phyloP scores from a whole-genome alignment of 2,797 vertebrate genomes.

The Triplophysa bombifrons region DNA sequence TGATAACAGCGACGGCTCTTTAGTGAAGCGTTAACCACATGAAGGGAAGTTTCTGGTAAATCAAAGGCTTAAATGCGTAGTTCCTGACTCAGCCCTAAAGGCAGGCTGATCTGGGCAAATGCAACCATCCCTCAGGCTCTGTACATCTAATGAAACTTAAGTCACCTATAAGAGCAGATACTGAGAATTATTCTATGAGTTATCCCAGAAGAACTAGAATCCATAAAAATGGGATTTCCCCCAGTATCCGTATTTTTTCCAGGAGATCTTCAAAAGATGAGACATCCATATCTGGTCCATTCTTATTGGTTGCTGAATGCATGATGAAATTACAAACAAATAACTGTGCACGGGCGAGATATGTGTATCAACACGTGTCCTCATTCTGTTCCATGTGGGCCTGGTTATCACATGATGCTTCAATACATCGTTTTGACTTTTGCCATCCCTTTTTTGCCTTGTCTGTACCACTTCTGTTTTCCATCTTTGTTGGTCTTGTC shows the following conservation, averaged over 20 bases:
- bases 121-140: slow-evolving; percentile 38
- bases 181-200: slow-evolving; percentile 28
- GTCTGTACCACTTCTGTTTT: neutral
- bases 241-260: neutral
- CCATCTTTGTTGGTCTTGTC: no score
- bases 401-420: neutral
- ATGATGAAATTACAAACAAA: neutral
- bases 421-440: neutral
- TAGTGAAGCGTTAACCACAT: slow-evolving; percentile 74
- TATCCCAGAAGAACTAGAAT: slow-evolving; percentile 18
- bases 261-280: neutral
- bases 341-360: neutral
- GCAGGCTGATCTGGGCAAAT: slow-evolving; percentile 59
- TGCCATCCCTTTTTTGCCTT: neutral
- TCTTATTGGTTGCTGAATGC: neutral
- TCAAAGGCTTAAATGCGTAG: slow-evolving; percentile 68
- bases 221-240: slow-evolving; percentile 10
- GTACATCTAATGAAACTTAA: slow-evolving; percentile 32
- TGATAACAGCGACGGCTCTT: slow-evolving; percentile 77
- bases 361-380: neutral
- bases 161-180: slow-evolving; percentile 36
- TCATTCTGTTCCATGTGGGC: neutral
- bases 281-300: neutral
- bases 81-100: slow-evolving; percentile 67
- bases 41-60: slow-evolving; percentile 72